phyloP scores from a whole-genome alignment of 2,113 vertebrate species.

The Ptilonorhynchus violaceus region DNA sequence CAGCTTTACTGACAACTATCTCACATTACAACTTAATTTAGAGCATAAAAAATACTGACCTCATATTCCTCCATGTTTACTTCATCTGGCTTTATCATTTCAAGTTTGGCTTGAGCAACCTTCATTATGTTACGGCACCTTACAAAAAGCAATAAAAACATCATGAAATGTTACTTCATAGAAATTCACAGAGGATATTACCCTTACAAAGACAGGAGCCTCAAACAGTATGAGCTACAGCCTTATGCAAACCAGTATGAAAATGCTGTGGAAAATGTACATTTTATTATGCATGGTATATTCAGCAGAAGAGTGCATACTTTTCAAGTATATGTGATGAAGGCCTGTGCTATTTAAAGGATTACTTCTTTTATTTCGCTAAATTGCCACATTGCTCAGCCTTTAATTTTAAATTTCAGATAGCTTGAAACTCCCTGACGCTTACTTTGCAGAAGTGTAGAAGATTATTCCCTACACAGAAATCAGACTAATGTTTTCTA shows the following conservation, averaged over 20 bases:
- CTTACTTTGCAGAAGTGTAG: background rate
- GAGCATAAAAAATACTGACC: constrained; percentile 71
- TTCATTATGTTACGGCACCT: constrained; percentile 97
- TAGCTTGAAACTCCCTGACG: background rate
- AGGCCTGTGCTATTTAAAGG: background rate
- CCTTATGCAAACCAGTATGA: background rate
- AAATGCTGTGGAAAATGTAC: background rate
- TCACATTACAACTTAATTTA: background rate
- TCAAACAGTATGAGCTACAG: background rate
- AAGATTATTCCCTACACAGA: background rate
- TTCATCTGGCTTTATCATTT: constrained; percentile 95
- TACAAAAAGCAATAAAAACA: background rate
- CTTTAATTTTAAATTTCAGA: background rate
- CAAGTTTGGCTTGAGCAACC: constrained; percentile 94
- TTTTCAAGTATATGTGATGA: background rate
- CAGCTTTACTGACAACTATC: background rate
- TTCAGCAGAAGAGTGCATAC: background rate
- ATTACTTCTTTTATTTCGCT: background rate
- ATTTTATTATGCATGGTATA: background rate
- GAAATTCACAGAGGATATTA: background rate
- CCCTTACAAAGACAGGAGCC: background rate
- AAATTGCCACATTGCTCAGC: background rate
- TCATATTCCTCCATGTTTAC: constrained; percentile 95
- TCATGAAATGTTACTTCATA: background rate
- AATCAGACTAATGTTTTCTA: background rate